Percentiles rank a stretch among this genome's conserved stretches.
These are phyloP conservation scores for Iselma pallidipennis DNA, from an alignment of 2,888 invertebrate genomes.

Conservation along the genomic window DNA sequence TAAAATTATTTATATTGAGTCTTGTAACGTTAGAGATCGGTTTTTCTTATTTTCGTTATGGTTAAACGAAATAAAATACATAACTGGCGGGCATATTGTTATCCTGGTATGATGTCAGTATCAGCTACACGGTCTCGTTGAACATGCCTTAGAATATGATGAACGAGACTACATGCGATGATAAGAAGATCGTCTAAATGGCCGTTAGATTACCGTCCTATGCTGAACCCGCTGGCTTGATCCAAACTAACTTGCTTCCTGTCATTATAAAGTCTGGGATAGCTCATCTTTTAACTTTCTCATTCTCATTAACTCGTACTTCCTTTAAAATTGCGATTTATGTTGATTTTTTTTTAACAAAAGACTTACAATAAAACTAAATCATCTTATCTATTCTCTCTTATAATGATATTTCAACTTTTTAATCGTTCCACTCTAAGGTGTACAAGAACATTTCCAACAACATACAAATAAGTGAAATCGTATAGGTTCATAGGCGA, in stretches of 20 bases:
- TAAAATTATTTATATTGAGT: constrained; percentile 10
- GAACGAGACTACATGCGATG: constrained; percentile 33
- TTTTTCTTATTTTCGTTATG: background rate
- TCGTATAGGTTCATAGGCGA: too few relatives aligned
- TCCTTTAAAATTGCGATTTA: background rate
- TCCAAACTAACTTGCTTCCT: constrained; percentile 29
- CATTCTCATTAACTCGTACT: background rate
- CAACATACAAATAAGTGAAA: too few relatives aligned
- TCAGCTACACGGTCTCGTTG: constrained; percentile 32
- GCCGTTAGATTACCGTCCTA: constrained; percentile 28
- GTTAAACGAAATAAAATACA: constrained; percentile 38
- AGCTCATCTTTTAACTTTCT: constrained; percentile 18
- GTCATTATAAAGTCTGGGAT: constrained; percentile 26
- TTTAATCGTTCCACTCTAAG: too few relatives aligned
- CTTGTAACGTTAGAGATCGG: background rate
- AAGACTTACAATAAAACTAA: too few relatives aligned
- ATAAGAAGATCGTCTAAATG: constrained; percentile 33
- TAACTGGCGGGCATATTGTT: constrained; percentile 43
- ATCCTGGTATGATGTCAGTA: constrained; percentile 40
- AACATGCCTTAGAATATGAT: constrained; percentile 35
- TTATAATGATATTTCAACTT: too few relatives aligned
- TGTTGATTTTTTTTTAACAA: too few relatives aligned
- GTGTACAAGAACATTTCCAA: too few relatives aligned
- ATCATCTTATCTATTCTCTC: too few relatives aligned
- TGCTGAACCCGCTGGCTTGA: constrained; percentile 22